Evolutionary conservation across 2,888 invertebrate species (phyloP).

Genomic region (Agrotis clavis): DNA sequence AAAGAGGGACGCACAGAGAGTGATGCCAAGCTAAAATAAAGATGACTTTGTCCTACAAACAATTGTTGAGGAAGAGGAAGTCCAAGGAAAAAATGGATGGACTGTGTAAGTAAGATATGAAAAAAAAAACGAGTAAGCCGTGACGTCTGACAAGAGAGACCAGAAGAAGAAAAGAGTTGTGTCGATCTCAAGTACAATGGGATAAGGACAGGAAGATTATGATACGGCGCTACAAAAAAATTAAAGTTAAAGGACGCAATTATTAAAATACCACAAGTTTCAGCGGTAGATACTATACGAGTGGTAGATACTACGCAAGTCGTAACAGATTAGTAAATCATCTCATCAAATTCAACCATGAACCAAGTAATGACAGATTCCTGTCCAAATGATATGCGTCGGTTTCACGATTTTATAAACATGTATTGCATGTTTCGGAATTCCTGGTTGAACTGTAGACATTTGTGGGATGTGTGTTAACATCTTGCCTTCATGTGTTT

Average conservation of each 20-base stretch:
- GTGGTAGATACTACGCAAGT: neutral
- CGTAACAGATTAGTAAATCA: neutral
- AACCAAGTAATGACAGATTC: constrained; percentile 10
- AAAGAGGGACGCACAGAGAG: no score
- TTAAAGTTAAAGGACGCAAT: neutral
- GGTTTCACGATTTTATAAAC: constrained; percentile 25
- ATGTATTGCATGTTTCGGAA: neutral
- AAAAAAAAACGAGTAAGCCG: no score
- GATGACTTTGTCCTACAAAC: no score
- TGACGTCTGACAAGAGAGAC: no score
- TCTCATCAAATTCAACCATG: constrained; percentile 3
- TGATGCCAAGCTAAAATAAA: no score
- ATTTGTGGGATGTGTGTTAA: constrained; percentile 12
- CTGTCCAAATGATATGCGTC: constrained; percentile 7
- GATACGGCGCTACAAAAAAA: neutral
- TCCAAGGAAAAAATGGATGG: no score
- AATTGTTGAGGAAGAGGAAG: no score
- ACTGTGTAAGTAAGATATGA: no score
- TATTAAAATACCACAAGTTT: neutral
- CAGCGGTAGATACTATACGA: no score
- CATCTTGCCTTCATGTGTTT: constrained; percentile 1
- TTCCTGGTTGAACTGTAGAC: neutral
- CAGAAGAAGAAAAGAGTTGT: no score
- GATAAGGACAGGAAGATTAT: no score
- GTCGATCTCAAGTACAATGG: no score